Conservation (phyloP, 2,113 vertebrate species). For the Dasypus novemcinctus region DNA sequence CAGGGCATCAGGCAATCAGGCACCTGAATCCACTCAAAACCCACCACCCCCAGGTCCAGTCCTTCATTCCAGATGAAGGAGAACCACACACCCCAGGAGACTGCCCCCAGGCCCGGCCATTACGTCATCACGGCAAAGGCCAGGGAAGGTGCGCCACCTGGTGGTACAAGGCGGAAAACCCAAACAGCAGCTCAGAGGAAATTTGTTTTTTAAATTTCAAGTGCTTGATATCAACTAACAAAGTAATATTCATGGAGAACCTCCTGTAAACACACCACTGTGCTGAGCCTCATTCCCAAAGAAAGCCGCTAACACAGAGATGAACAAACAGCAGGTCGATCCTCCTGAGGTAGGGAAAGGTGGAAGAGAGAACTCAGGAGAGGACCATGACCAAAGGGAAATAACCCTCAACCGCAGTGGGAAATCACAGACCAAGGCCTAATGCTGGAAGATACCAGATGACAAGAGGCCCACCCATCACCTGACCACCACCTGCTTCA, state of each 20-base stretch:
- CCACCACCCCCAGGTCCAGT: not conserved
- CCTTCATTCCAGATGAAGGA: not conserved
- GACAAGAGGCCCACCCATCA: too few species aligned
- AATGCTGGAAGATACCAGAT: too few species aligned
- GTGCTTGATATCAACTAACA: not conserved
- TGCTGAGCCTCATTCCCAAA: not conserved
- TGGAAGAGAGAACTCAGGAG: too few species aligned
- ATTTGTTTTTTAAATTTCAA: not conserved
- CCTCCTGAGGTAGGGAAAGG: too few species aligned
- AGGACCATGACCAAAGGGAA: too few species aligned
- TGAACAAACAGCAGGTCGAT: too few species aligned
- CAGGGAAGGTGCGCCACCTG: not conserved
- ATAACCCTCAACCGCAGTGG: too few species aligned
- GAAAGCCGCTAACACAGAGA: not conserved
- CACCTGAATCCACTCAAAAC: not conserved
- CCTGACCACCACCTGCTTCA: too few species aligned
- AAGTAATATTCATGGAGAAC: not conserved
- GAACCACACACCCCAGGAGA: not conserved
- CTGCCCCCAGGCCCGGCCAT: rapidly evolving
- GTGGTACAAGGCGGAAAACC: not conserved
- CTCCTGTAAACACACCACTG: not conserved
- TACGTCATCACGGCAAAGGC: rapidly evolving
- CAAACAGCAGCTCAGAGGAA: not conserved
- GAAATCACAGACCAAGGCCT: too few species aligned
- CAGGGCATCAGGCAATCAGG: not conserved